Conservation (phyloP, 2,797 vertebrate genomes). For the Acestrorhynchus altus region DNA sequence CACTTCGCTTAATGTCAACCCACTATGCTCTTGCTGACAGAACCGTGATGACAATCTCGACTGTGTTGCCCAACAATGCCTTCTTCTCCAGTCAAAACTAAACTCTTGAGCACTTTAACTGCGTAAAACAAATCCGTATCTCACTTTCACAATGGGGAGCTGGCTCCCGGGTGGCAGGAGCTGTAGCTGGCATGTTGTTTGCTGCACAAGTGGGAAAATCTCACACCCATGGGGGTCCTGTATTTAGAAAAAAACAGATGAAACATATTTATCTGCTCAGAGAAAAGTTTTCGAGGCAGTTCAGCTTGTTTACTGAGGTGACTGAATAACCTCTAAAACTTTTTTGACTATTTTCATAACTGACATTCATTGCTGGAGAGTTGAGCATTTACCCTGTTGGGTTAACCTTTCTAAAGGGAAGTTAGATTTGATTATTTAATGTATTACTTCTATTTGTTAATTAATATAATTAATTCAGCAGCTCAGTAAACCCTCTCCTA, state of each 20-base stretch:
- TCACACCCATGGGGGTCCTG: slow-evolving; percentile 21
- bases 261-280: slow-evolving; percentile 11
- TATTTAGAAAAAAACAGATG: slow-evolving; percentile 11
- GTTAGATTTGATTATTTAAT: neutral
- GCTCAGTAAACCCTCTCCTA: neutral
- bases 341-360: slow-evolving; percentile 8
- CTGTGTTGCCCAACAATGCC: slow-evolving; percentile 75
- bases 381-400: neutral
- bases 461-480: neutral
- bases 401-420: neutral
- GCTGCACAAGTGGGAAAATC: slow-evolving; percentile 37
- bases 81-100: slow-evolving; percentile 73
- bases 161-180: slow-evolving; percentile 30
- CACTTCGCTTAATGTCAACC: slow-evolving; percentile 67
- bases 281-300: neutral
- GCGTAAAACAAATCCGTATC: slow-evolving; percentile 53
- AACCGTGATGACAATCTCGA: slow-evolving; percentile 83
- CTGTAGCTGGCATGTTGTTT: slow-evolving; percentile 29
- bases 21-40: slow-evolving; percentile 66
- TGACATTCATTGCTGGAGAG: neutral
- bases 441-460: neutral
- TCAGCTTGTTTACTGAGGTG: slow-evolving; percentile 1
- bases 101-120: slow-evolving; percentile 82
- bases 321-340: slow-evolving; percentile 7
- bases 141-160: slow-evolving; percentile 36